Conservation (phyloP, 2,113 vertebrate genomes). For the Malurus melanocephalus region DNA sequence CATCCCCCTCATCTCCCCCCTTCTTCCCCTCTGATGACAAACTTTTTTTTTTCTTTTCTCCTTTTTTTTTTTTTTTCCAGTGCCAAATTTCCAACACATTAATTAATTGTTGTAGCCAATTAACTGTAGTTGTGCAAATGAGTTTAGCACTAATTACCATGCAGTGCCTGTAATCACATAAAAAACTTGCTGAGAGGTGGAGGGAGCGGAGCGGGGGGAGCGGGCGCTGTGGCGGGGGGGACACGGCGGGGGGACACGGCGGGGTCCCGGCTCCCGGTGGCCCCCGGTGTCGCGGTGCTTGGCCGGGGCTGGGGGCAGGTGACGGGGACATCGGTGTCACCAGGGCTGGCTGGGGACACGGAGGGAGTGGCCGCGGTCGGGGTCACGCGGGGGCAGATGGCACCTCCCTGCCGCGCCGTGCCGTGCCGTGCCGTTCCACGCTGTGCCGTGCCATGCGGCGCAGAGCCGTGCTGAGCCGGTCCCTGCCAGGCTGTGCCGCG, state of each 20-base stretch:
- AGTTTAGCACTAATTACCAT: constrained; percentile 98
- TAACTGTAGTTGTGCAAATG: constrained; percentile 98
- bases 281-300: neutral
- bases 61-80: constrained; percentile 70
- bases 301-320: neutral
- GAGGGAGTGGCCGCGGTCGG: neutral
- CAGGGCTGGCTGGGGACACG: neutral
- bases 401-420: neutral
- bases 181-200: constrained; percentile 80
- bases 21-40: constrained; percentile 69
- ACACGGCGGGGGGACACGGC: too few relatives aligned
- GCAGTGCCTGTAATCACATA: constrained; percentile 86
- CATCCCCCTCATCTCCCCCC: neutral
- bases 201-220: constrained; percentile 34
- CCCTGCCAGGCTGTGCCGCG: neutral
- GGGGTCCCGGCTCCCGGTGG: neutral
- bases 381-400: neutral
- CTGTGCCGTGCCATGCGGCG: accelerated
- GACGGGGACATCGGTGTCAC: neutral
- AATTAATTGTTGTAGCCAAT: constrained; percentile 99
- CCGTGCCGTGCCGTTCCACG: accelerated
- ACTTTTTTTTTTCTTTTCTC: constrained; percentile 62
- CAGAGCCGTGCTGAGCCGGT: neutral
- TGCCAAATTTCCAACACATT: constrained; percentile 99
- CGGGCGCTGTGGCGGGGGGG: neutral